phyloP scores from a whole-genome alignment of 1,140 invertebrate species.

The Pygmarrhopalites habei region DNA sequence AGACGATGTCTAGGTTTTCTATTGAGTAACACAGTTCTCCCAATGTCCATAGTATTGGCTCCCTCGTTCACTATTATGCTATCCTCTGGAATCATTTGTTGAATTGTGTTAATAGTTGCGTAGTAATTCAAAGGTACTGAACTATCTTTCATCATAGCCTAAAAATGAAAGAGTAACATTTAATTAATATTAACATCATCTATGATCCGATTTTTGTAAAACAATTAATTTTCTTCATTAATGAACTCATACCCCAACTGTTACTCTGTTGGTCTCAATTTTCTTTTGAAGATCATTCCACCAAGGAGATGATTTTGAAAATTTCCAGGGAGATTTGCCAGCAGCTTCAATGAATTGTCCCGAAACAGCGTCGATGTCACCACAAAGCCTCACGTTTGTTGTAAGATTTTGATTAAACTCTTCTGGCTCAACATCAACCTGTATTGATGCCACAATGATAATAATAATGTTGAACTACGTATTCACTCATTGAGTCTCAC shows the following conservation, averaged over 20 bases:
- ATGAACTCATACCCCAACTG: constrained; percentile 50
- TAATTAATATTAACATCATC: not conserved
- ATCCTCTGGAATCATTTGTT: constrained; percentile 63
- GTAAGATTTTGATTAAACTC: constrained; percentile 84
- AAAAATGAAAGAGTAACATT: too few species aligned
- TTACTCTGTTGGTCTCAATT: constrained; percentile 50
- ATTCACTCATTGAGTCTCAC: too few species aligned
- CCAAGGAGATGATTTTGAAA: constrained; percentile 50
- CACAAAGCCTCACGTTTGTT: constrained; percentile 64
- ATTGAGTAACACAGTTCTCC: constrained; percentile 78
- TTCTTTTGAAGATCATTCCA: constrained; percentile 52
- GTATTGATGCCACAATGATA: too few species aligned
- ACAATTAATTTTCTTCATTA: too few species aligned
- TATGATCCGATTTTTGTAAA: not conserved
- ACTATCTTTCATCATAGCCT: constrained; percentile 57
- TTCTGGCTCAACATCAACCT: constrained; percentile 83
- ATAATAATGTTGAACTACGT: too few species aligned
- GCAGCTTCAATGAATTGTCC: constrained; percentile 50
- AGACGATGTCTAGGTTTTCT: constrained; percentile 71
- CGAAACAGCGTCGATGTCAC: constrained; percentile 66
- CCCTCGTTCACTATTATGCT: constrained; percentile 94
- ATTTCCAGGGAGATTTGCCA: constrained; percentile 42
- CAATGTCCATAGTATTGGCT: constrained; percentile 98
- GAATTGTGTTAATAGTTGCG: constrained; percentile 74
- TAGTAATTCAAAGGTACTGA: constrained; percentile 87